These are phyloP conservation scores for Suncus etruscus DNA, from an alignment of 2,113 vertebrate genomes.

Conservation along the genomic window DNA sequence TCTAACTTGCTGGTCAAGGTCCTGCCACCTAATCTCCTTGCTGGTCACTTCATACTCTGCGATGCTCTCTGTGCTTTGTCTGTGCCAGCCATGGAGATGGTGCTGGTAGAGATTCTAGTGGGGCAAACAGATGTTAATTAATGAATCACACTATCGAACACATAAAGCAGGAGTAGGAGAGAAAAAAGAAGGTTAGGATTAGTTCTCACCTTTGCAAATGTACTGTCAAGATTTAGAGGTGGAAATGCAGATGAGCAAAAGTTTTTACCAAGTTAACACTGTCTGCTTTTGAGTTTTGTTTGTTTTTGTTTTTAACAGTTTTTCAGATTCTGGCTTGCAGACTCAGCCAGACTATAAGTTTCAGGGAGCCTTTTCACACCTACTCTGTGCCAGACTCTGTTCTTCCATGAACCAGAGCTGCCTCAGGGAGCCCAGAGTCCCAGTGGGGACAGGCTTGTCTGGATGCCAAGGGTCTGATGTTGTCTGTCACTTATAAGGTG, in stretches of 20 bases:
- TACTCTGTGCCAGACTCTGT: not conserved
- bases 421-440: not conserved
- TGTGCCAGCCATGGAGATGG: not conserved
- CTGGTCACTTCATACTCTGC: too few relatives aligned
- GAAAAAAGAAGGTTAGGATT: not conserved
- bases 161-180: not conserved
- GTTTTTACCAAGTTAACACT: not conserved
- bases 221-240: not conserved
- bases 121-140: constrained; percentile 6
- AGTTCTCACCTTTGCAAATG: not conserved
- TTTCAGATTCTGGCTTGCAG: not conserved
- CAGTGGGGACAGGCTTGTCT: not conserved
- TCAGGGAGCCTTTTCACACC: not conserved
- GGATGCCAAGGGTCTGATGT: too few relatives aligned
- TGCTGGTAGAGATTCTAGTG: rapidly evolving
- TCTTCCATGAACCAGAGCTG: not conserved
- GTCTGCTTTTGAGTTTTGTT: not conserved
- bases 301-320: not conserved
- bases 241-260: not conserved
- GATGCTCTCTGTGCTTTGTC: not conserved
- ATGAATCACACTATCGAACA: not conserved
- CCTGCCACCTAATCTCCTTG: not conserved
- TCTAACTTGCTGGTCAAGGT: not conserved
- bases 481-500: not conserved
- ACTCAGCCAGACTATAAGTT: not conserved